Evolutionary conservation across 2,113 vertebrate genomes (phyloP).

Genomic region (Syngnathus typhle): DNA sequence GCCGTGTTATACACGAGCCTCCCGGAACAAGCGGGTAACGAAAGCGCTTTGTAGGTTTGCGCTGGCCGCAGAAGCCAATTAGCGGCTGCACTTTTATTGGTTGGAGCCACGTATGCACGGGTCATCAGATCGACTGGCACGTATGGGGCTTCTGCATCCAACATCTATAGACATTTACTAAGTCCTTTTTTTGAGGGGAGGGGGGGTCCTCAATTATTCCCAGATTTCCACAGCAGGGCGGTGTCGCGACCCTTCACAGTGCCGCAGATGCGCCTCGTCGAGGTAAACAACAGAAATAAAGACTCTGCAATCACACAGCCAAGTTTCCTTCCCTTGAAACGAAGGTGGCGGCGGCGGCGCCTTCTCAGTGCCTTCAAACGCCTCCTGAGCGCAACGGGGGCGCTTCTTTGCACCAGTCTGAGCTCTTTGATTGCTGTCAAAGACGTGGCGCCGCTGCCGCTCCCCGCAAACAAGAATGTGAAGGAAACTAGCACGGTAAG

Average conservation of each 20-base stretch:
- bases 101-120: constrained; percentile 31
- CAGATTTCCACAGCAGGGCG: not conserved
- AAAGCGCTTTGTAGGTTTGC: constrained; percentile 58
- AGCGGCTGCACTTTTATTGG: constrained; percentile 60
- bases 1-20: constrained; percentile 17
- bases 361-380: constrained; percentile 62
- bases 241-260: not conserved
- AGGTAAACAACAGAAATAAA: not conserved
- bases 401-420: constrained; percentile 39
- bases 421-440: constrained; percentile 57
- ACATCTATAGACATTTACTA: no score
- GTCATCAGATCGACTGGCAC: not conserved
- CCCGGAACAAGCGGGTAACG: constrained; percentile 58
- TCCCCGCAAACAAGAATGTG: constrained; percentile 13
- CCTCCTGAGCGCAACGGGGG: constrained; percentile 48
- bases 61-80: constrained; percentile 69
- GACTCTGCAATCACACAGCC: constrained; percentile 20
- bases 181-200: no score
- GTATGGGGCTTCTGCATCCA: not conserved
- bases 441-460: constrained; percentile 23
- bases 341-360: constrained; percentile 22
- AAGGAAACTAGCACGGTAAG: constrained; percentile 2
- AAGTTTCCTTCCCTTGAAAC: constrained; percentile 47
- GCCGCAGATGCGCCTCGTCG: not conserved
- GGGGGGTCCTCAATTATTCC: not conserved